Evolutionary conservation across 2,888 invertebrate genomes (phyloP).

Genomic region (Phoenoteleia sp.): DNA sequence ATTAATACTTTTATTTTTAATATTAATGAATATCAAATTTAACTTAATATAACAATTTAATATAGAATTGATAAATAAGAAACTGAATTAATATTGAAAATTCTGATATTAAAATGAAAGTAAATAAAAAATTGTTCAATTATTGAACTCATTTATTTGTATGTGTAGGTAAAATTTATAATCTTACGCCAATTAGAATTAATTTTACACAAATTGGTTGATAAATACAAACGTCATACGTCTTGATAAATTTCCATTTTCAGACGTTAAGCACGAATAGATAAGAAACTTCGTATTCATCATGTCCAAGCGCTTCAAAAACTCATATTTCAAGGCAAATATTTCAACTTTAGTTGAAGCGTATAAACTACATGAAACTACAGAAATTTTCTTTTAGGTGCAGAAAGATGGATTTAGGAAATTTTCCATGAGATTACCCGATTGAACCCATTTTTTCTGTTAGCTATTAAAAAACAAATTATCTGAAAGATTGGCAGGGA

Average conservation of each 20-base stretch:
- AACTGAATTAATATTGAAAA: no score
- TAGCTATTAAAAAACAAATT: slow-evolving; percentile 20
- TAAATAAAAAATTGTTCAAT: no score
- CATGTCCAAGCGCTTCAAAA: not conserved
- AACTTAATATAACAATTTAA: no score
- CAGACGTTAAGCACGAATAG: slow-evolving; percentile 15
- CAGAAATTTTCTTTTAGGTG: not conserved
- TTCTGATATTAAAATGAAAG: no score
- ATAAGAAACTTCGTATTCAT: slow-evolving; percentile 21
- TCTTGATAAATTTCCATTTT: slow-evolving; percentile 2
- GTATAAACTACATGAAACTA: not conserved
- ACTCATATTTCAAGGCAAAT: not conserved
- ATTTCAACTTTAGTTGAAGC: slow-evolving; percentile 11
- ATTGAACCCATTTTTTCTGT: not conserved
- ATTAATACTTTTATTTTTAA: no score
- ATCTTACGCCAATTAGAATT: not conserved
- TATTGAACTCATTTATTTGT: no score
- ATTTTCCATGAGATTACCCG: slow-evolving; percentile 10
- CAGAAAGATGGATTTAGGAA: not conserved
- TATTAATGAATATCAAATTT: no score
- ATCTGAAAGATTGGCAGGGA: not conserved
- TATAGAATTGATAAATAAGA: no score
- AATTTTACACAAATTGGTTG: slow-evolving; percentile 2
- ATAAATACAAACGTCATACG: not conserved
- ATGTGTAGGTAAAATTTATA: no score